Evolutionary conservation across 2,113 vertebrate species (phyloP).

Genomic region (Labrus mixtus): DNA sequence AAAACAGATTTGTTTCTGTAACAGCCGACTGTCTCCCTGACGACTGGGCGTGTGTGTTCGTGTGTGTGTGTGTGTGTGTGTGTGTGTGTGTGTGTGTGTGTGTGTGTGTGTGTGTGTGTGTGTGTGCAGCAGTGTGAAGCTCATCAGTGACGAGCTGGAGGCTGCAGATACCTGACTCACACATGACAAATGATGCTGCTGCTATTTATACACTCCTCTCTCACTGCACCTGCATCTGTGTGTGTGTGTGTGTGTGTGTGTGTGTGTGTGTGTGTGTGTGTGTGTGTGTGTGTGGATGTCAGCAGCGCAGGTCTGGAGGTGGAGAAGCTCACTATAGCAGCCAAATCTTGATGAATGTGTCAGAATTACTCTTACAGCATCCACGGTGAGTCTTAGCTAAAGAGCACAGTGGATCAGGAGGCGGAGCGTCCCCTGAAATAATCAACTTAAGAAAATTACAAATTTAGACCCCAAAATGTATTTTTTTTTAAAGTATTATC

Average conservation of each 20-base stretch:
- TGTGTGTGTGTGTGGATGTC: not conserved
- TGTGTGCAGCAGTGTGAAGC: not conserved
- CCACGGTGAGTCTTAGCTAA: no score
- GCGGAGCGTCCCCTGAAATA: no score
- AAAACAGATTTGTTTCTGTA: not conserved
- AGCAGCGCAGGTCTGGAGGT: not conserved
- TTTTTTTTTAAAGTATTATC: no score
- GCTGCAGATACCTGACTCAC: slow-evolving; percentile 29
- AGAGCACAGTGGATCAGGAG: not conserved
- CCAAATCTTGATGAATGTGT: not conserved
- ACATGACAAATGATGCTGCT: slow-evolving; percentile 23
- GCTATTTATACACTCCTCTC: slow-evolving; percentile 32
- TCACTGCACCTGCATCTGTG: slow-evolving; percentile 18
- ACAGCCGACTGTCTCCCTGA: not conserved
- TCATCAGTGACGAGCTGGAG: slow-evolving; percentile 7
- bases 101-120: no score
- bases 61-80: no score
- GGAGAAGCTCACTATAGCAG: slow-evolving; percentile 2
- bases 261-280: slow-evolving; percentile 6
- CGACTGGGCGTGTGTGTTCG: not conserved
- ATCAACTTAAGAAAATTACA: no score
- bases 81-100: no score
- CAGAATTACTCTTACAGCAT: not conserved
- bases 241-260: slow-evolving; percentile 6
- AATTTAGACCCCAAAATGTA: no score